phyloP scores from a whole-genome alignment of 2,797 vertebrate genomes.

The Acrossocheilus wenchowensis region DNA sequence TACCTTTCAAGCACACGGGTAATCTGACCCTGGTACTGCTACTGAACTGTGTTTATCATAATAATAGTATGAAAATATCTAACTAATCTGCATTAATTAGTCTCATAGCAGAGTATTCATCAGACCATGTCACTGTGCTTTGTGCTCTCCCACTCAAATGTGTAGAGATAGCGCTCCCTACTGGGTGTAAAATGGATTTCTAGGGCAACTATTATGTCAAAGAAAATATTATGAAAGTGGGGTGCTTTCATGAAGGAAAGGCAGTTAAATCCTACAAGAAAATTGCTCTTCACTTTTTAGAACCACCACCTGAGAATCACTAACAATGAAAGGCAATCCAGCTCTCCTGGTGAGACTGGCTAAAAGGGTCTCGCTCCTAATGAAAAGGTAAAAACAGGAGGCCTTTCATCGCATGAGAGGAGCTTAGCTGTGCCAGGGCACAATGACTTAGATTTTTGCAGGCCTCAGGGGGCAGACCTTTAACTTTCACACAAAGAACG shows the following conservation, averaged over 20 bases:
- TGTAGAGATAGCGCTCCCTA: conserved; percentile 39
- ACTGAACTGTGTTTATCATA: conserved; percentile 13
- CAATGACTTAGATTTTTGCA: conserved; percentile 31
- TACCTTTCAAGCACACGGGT: neutral
- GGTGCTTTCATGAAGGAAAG: neutral
- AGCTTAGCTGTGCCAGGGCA: conserved; percentile 33
- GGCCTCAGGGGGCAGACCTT: conserved; percentile 3
- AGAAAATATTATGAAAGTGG: conserved; percentile 2
- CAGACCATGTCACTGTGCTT: neutral
- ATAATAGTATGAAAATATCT: neutral
- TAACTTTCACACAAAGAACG: conserved; percentile 25
- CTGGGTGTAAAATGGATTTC: conserved; percentile 25
- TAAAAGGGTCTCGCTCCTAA: neutral
- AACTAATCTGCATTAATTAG: neutral
- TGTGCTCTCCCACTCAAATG: conserved; percentile 1
- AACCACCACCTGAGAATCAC: conserved; percentile 7
- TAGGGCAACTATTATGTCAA: conserved; percentile 44
- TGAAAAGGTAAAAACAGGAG: conserved; percentile 43
- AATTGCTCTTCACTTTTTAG: conserved; percentile 2
- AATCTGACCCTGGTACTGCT: neutral
- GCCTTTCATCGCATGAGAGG: conserved; percentile 17
- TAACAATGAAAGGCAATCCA: neutral
- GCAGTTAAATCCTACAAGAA: conserved; percentile 9
- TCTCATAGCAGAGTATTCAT: conserved; percentile 14
- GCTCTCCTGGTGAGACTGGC: neutral